A percentile compares a stretch with the other conserved stretches of the same genome.
Conservation (phyloP, 2,888 invertebrate species). For the Periphyllus acericola region DNA sequence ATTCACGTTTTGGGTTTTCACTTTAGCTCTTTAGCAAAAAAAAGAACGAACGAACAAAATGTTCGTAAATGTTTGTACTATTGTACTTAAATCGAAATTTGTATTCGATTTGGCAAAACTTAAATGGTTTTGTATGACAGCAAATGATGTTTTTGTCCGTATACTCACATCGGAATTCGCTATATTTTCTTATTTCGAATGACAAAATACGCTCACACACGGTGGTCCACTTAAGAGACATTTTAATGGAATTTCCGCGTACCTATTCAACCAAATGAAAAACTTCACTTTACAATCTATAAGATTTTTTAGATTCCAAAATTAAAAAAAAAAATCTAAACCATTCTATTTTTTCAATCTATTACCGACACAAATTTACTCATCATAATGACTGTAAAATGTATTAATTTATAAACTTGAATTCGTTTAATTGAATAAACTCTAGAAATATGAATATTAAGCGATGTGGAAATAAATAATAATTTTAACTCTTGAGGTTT, state of each 20-base stretch:
- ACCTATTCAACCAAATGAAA: neutral
- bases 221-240: neutral
- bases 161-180: neutral
- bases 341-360: too few species aligned
- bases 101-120: conserved; percentile 11
- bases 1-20: neutral
- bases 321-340: neutral
- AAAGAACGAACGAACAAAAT: neutral
- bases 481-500: too few species aligned
- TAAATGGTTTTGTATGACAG: neutral
- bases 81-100: neutral
- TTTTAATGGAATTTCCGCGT: neutral
- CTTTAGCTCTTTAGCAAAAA: neutral
- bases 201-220: neutral
- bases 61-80: neutral
- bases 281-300: neutral
- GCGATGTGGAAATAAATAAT: too few species aligned
- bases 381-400: too few species aligned
- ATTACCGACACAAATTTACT: too few species aligned
- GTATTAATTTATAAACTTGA: too few species aligned
- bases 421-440: too few species aligned
- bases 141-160: neutral
- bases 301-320: neutral
- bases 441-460: too few species aligned
- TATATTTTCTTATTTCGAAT: neutral